These are phyloP conservation scores for Bagarius yarrelli DNA, from an alignment of 2,113 vertebrate species.

Conservation along the genomic window DNA sequence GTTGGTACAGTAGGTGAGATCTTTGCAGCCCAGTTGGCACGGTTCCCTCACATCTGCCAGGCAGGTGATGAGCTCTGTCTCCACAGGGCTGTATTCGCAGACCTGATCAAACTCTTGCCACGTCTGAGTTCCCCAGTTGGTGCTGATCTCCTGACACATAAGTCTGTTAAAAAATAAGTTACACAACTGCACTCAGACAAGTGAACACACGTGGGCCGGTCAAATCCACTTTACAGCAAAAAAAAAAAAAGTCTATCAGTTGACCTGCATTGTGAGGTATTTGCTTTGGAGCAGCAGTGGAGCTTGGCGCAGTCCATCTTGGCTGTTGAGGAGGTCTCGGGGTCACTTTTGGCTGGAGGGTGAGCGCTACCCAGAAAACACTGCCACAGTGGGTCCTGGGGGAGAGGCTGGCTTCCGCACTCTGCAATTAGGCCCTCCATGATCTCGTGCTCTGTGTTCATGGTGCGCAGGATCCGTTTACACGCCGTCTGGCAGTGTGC, in stretches of 20 bases:
- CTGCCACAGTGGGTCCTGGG: conserved; percentile 97
- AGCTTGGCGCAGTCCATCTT: conserved; percentile 95
- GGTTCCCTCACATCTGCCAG: conserved; percentile 95
- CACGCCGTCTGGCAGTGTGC: conserved; percentile 88
- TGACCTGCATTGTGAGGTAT: conserved; percentile 91
- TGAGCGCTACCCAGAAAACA: conserved; percentile 91
- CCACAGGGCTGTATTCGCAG: conserved; percentile 92
- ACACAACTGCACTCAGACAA: neutral
- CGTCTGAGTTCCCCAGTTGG: conserved; percentile 94
- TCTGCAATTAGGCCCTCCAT: conserved; percentile 92
- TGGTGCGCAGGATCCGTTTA: conserved; percentile 88
- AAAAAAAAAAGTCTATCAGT: conserved; percentile 23
- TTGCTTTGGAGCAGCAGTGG: conserved; percentile 97
- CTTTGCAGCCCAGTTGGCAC: conserved; percentile 96
- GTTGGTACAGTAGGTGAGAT: conserved; percentile 96
- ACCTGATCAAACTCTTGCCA: conserved; percentile 97
- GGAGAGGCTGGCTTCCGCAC: conserved; percentile 90
- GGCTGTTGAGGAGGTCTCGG: conserved; percentile 83
- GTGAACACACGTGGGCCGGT: neutral
- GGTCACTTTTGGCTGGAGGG: conserved; percentile 80
- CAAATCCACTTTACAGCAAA: neutral
- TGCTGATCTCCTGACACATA: conserved; percentile 93
- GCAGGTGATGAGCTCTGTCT: conserved; percentile 93
- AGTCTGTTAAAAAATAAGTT: conserved; percentile 71
- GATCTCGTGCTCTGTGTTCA: conserved; percentile 96